Evolutionary conservation across 1,140 invertebrate species (phyloP).

Genomic region (Thaumetopoea pityocampa): DNA sequence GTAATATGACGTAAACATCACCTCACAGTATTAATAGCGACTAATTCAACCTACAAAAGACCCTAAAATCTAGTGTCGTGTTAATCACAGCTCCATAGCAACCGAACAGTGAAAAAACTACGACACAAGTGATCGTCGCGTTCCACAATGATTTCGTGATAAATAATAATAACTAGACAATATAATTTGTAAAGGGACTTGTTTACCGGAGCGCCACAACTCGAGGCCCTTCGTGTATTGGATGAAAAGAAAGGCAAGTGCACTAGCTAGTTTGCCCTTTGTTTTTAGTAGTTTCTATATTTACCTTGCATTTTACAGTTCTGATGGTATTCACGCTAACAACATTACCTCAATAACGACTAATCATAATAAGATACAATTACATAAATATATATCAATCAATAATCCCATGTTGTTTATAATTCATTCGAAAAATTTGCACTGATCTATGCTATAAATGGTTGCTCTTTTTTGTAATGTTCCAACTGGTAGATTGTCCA

Average conservation of each 20-base stretch:
- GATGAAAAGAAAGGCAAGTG: conserved; percentile 74
- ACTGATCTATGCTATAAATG: too few species aligned
- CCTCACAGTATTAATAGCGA: conserved; percentile 35
- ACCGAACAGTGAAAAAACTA: conserved; percentile 56
- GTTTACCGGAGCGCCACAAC: conserved; percentile 51
- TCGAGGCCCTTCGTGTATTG: conserved; percentile 62
- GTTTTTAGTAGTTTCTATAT: conserved; percentile 41
- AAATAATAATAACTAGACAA: conserved; percentile 37
- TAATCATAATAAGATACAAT: too few species aligned
- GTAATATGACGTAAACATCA: conserved; percentile 52
- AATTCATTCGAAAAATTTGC: too few species aligned
- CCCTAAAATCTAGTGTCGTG: conserved; percentile 35
- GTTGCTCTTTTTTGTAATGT: too few species aligned
- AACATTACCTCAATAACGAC: conserved; percentile 27
- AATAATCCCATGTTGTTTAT: too few species aligned
- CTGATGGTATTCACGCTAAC: conserved; percentile 36
- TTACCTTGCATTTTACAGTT: conserved; percentile 40
- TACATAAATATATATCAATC: too few species aligned
- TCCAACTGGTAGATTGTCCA: too few species aligned
- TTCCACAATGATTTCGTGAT: conserved; percentile 60
- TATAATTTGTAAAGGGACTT: conserved; percentile 37
- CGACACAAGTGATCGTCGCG: conserved; percentile 65
- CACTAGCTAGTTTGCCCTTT: conserved; percentile 50
- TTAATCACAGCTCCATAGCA: conserved; percentile 44
- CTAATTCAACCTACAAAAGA: conserved; percentile 23